These are phyloP conservation scores for Selene dorsalis DNA, from an alignment of 2,797 vertebrate species.

Conservation along the genomic window DNA sequence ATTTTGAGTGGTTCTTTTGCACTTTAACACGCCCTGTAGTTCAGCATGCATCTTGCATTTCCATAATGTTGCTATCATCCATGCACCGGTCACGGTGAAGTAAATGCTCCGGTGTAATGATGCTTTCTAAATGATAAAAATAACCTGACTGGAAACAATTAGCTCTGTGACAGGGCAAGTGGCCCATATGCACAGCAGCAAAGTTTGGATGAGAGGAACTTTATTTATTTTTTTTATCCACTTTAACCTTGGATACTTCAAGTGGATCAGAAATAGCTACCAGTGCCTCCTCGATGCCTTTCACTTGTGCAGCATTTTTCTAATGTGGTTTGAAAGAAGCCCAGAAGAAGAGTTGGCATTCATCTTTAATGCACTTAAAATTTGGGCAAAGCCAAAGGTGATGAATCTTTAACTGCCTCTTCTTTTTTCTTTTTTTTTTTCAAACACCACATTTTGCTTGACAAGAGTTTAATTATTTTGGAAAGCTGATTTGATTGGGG, in stretches of 20 bases:
- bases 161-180: neutral
- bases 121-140: conserved; percentile 14
- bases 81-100: neutral
- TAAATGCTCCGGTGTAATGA: neutral
- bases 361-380: conserved; percentile 19
- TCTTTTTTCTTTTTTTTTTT: neutral
- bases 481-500: conserved; percentile 19
- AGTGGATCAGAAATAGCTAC: conserved; percentile 20
- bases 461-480: conserved; percentile 19
- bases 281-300: neutral
- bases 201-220: conserved; percentile 2
- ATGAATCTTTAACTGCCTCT: conserved; percentile 23
- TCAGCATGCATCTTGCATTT: neutral
- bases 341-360: conserved; percentile 7
- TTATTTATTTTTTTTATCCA: neutral
- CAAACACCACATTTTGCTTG: conserved; percentile 21
- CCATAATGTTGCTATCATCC: neutral
- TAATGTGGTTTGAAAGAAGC: neutral
- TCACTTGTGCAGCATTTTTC: conserved; percentile 5
- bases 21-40: neutral
- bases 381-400: conserved; percentile 12
- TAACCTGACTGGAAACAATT: conserved; percentile 15
- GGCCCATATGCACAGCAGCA: conserved; percentile 30
- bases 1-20: neutral
- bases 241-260: conserved; percentile 24